Evolutionary conservation across 1,140 invertebrate species (phyloP), one percentile per base, ranked within the genome.

Genomic region (Lucilia sericata): DNA sequence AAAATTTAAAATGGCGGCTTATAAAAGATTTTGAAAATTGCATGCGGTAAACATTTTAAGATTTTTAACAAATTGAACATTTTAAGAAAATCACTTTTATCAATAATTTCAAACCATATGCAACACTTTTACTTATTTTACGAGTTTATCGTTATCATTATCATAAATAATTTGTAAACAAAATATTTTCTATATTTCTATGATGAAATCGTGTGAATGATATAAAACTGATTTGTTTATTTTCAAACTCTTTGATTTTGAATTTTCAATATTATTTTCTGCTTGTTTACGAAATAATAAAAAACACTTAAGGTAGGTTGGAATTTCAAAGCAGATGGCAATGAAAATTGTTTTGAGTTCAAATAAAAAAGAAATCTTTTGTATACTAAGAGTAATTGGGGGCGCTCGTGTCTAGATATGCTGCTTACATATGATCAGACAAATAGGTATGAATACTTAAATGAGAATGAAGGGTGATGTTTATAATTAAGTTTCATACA

Each of bases 141-240:
- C 19, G 75, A 78, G 25, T 30, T 42, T 17, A 34, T 34, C 9
- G 34, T 19, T 17, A 78, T 78, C 17, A n/a, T 78, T n/a, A n/a
- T 78, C 75, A 78, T 78, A 47, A 78, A 78, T 78, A 47, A 78
- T 78, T 78, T 47, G 36, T 78, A 47, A 78, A 47, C 75, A 78
- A 75, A 42, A 47, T 47, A 8, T 25, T 25, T n/a, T 30, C 25
- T 30, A 30, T 21, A 21, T n/a, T 42, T 47, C 75, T 47, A 78
- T 78, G 75, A 78, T 78, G 75, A 78, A 78, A 78, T 78, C 10
- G 75, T 78, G 75, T 78, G 42, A 78, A 78, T 47, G 75, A 78
- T 78, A 78, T 78, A 19, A 78, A 78, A 78, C 75, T 17, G 0
- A 47, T 78, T 30, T 78, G 36, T 19, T 21, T 70, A 70, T 70